These are phyloP conservation scores for Drosophila setifemur DNA, from an alignment of 1,140 invertebrate genomes.

Conservation along the genomic window DNA sequence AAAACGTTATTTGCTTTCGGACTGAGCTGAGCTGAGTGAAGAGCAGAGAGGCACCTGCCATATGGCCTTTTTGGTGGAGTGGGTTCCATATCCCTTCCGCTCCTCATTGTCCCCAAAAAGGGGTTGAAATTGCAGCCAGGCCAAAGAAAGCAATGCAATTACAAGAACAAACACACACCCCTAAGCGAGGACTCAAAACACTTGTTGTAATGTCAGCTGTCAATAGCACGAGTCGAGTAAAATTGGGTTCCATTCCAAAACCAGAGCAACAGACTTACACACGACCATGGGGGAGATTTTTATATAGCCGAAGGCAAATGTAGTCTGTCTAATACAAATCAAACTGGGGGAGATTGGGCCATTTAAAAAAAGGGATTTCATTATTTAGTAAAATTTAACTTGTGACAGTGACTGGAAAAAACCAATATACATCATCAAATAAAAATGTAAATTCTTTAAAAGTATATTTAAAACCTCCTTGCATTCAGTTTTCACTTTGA, in stretches of 20 bases:
- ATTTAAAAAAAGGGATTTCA: background rate
- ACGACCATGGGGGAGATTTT: conserved; percentile 26
- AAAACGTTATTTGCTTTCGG: conserved; percentile 31
- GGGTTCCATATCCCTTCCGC: conserved; percentile 6
- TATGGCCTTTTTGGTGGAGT: conserved; percentile 30
- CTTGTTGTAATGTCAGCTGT: conserved; percentile 48
- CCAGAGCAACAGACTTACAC: background rate
- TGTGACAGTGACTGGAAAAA: background rate
- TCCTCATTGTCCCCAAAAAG: background rate
- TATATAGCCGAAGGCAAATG: background rate
- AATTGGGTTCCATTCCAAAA: conserved; percentile 20
- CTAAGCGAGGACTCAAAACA: conserved; percentile 24
- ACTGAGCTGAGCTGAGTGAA: conserved; percentile 8
- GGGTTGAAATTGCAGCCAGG: background rate
- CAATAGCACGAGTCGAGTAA: conserved; percentile 37
- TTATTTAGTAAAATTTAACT: conserved; percentile 1
- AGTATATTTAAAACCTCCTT: no score
- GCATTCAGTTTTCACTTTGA: no score
- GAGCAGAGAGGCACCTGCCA: conserved; percentile 33
- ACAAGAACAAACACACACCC: conserved; percentile 31
- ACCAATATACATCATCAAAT: background rate
- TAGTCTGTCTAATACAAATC: background rate
- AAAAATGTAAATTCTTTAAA: no score
- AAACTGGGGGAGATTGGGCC: background rate
- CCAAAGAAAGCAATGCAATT: conserved; percentile 30